Conservation (phyloP, 2,888 invertebrate genomes). For the Alloplasta piceator region DNA sequence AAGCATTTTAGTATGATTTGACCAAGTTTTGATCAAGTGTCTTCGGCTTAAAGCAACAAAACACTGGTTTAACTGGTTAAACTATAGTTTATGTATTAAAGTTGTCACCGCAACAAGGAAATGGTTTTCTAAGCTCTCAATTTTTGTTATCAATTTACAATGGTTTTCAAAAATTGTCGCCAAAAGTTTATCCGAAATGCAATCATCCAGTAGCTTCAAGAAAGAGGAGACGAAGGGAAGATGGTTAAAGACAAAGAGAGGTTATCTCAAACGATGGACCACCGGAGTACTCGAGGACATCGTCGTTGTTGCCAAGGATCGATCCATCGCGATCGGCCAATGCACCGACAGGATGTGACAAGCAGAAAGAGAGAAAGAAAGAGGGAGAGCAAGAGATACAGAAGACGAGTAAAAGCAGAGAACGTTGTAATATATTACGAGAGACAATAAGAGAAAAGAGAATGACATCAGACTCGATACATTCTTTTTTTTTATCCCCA, state of each 20-base stretch:
- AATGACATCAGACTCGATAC: slow-evolving; percentile 19
- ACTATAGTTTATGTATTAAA: too few relatives aligned
- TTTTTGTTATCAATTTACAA: background rate
- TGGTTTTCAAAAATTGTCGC: background rate
- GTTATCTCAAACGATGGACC: slow-evolving; percentile 38
- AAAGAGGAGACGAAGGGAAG: background rate
- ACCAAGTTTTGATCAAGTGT: too few relatives aligned
- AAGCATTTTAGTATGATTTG: too few relatives aligned
- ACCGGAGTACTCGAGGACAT: slow-evolving; percentile 42
- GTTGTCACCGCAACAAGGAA: background rate
- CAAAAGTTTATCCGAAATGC: too few relatives aligned
- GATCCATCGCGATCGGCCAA: slow-evolving; percentile 45
- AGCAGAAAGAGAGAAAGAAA: slow-evolving; percentile 27
- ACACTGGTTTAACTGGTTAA: too few relatives aligned
- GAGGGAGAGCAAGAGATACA: background rate
- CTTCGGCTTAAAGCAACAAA: too few relatives aligned
- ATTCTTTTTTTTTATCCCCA: slow-evolving; percentile 15
- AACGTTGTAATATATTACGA: slow-evolving; percentile 29
- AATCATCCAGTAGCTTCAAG: too few relatives aligned
- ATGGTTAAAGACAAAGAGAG: slow-evolving; percentile 4
- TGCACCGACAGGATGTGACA: slow-evolving; percentile 30
- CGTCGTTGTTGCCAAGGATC: slow-evolving; percentile 34
- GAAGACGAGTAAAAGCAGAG: background rate
- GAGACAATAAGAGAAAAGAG: slow-evolving; percentile 17
- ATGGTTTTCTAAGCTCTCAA: background rate